Base-by-base conservation (phyloP, 2,797 vertebrate genomes). In the Danionella dracula region DNA sequence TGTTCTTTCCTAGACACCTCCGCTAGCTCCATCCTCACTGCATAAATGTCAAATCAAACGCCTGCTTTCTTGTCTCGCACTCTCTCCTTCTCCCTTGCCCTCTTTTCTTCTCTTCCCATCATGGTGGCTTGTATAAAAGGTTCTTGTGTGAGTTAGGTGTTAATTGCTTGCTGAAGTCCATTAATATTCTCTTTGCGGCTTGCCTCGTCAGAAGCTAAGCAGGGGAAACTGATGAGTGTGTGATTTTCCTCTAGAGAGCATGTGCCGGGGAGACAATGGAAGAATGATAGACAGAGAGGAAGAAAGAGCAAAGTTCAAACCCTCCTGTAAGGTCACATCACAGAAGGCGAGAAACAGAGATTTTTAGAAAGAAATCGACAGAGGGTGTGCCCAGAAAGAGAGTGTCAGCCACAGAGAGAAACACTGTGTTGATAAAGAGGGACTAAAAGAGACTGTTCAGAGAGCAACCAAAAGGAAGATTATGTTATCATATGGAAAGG, bases 141-240 rank as follows among this genome's bases (percentile, higher is more conserved):
- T 85, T 87, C 82, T 88, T 86, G 87, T 89, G 86, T 86, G 86
- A 81, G 85, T 77, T 83, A 86, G 83, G 87, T 90, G 87, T 86
- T 91, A 91, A 90, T 90, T 90, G 87, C 86, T 79, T 80, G 83
- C 76, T 58, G 82, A 86, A 83, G 80, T 83, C 88, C 78, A 77
- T 91, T 91, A 90, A 90, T 88, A 91, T 91, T 90, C 88, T 86
- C 85, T 85, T 86, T 84, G 82, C 75, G 70, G 80, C 75, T 72
- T 78, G 27, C 73, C 80, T 86, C 85, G 73, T 87, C 86, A 86
- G 83, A 84, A 88, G 85, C 84, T 81, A 82, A 83, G 83, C 76
- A 6, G 78, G 80, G 82, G 89, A 76, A 88, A 89, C 79, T 89
- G 90, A 91, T 90, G 89, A 91, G 85, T 88, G 78, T 87, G 89